A percentile compares a stretch with the other conserved stretches of the same genome.
Evolutionary conservation across 2,888 invertebrate species (phyloP).

Genomic region (Ypsolopha scabrella): DNA sequence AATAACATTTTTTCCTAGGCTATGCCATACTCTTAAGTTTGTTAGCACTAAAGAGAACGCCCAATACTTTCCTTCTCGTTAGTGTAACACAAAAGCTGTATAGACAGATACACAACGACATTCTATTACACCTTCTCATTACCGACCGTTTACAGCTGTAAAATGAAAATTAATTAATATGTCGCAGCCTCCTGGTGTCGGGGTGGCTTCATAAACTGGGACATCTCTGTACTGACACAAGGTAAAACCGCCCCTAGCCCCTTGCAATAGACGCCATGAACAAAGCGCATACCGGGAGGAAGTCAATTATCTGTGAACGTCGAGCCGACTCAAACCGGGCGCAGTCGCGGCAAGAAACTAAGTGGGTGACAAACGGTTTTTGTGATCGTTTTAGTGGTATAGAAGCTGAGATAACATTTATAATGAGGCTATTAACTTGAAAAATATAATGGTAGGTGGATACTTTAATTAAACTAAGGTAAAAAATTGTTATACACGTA

Average conservation of each 20-base stretch:
- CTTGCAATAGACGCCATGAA: background rate
- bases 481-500: background rate
- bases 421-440: background rate
- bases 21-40: no score
- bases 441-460: no score
- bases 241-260: background rate
- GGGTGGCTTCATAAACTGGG: no score
- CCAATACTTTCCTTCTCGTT: no score
- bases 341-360: background rate
- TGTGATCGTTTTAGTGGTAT: background rate
- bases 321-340: background rate
- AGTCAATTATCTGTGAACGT: background rate
- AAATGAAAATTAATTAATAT: background rate
- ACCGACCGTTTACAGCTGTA: background rate
- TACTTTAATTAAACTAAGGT: no score
- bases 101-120: background rate
- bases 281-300: background rate
- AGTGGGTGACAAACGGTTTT: constrained; percentile 2
- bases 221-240: background rate
- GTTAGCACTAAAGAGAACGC: no score
- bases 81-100: no score
- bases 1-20: no score
- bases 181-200: background rate
- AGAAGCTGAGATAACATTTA: background rate
- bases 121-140: background rate